phyloP scores from a whole-genome alignment of 1,140 invertebrate genomes.

The Drosophila simulans region DNA sequence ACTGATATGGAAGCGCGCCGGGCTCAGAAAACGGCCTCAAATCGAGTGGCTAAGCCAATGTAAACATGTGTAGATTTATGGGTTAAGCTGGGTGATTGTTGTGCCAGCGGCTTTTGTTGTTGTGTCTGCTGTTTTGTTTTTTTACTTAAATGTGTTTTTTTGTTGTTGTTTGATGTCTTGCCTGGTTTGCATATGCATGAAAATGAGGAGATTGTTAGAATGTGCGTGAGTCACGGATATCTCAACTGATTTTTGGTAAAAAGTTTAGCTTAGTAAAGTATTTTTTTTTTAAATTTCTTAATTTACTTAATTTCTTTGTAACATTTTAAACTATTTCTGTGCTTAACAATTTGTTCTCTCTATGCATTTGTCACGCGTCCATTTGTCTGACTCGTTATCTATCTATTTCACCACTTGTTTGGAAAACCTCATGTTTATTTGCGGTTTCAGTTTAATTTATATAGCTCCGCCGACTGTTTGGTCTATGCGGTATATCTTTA shows the following conservation, averaged over 20 bases:
- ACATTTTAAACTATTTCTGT: neutral
- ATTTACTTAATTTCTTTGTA: neutral
- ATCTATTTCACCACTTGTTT: neutral
- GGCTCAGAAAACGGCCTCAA: conserved; percentile 17
- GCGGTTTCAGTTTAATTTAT: conserved; percentile 58
- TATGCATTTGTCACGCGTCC: conserved; percentile 21
- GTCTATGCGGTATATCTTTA: conserved; percentile 32
- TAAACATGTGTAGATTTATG: conserved; percentile 79
- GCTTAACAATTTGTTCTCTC: neutral
- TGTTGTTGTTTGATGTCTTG: conserved; percentile 11
- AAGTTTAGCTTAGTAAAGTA: neutral
- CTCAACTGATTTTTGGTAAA: neutral
- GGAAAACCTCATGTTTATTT: conserved; percentile 61
- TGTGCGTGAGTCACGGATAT: neutral
- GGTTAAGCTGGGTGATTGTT: conserved; percentile 41
- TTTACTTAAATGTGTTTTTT: conserved; percentile 9
- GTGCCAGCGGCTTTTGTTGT: conserved; percentile 33
- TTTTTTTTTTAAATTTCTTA: too few species aligned
- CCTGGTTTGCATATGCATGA: conserved; percentile 68
- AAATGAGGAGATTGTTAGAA: conserved; percentile 9
- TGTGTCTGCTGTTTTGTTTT: conserved; percentile 10
- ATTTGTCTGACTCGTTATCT: conserved; percentile 26
- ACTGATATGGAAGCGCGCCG: conserved; percentile 68
- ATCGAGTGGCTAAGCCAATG: conserved; percentile 58
- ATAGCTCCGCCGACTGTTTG: conserved; percentile 17